Evolutionary conservation across 2,113 vertebrate genomes (phyloP).

Genomic region (Labeo rohita): DNA sequence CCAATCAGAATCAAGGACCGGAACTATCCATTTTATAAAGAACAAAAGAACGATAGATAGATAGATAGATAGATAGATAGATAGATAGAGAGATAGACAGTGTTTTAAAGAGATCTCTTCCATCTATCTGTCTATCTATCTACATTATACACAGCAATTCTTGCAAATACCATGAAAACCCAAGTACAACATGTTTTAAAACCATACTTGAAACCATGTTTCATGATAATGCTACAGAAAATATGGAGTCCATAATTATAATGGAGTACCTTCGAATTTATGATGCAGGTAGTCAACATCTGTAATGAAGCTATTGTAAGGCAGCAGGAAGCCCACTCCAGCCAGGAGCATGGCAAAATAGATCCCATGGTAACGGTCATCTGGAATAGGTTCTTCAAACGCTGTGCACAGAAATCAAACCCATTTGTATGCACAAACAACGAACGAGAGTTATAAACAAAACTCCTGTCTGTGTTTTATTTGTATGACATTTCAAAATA

Average conservation of each 20-base stretch:
- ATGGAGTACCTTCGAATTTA: conserved; percentile 87
- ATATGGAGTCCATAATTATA: neutral
- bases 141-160: too few species aligned
- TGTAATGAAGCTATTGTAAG: conserved; percentile 98
- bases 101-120: too few species aligned
- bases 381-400: conserved; percentile 84
- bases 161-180: neutral
- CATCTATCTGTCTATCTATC: neutral
- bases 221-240: neutral
- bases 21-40: too few species aligned
- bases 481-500: conserved; percentile 11
- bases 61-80: too few species aligned
- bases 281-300: conserved; percentile 97
- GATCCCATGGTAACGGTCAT: conserved; percentile 94
- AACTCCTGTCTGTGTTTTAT: neutral
- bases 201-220: neutral
- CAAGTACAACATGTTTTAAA: neutral
- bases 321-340: conserved; percentile 95
- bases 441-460: neutral
- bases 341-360: conserved; percentile 98
- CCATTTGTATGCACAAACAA: neutral
- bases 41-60: too few species aligned
- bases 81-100: too few species aligned
- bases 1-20: too few species aligned
- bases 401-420: conserved; percentile 57